Evolutionary conservation across 2,113 vertebrate species (phyloP), one percentile per base, ranked within the genome.

Genomic region (Entomyzon cyanotis): DNA sequence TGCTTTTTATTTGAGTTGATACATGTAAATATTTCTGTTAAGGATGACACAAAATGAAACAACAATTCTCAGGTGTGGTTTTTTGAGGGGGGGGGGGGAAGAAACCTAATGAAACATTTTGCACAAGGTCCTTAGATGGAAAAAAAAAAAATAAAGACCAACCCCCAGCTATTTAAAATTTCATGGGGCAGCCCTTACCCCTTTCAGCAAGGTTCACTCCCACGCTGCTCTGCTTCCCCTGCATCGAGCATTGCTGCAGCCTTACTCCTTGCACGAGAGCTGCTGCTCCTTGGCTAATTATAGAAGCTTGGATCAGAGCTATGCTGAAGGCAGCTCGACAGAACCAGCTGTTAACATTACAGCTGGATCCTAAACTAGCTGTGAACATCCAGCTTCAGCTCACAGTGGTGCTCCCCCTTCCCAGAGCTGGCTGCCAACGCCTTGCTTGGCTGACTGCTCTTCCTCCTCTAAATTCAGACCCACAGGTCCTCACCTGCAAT

Each of bases 321-420:
- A 4, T 1, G 12, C 69, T 44, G 77, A 94, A 91, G 76, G 93
- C 94, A 92, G 93, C 86, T 67, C 71, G 91, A 87, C 86, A 94
- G 93, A 95, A 97, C 83, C 96, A 97, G 96, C 96, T 97, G 95
- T 93, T 95, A 91, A 89, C 92, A 95, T 27, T 41, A 75, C 95
- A 97, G 83, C 95, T 95, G 95, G 90, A 92, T 93, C 52, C 89
- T 18, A 37, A 87, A 65, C 68, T 33, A 71, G 86, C 89, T 81
- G 80, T 44, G 73, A 90, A 47, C 84, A 92, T 60, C 68, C 93
- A 90, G 86, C 89, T 84, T 81, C 5, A 93, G 93, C 60, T 90
- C 3, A 0, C 1, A 0, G 71, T 23, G 62, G 31, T 74, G 91
- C 63, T 31, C 22, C 47, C 58, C 35, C 42, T 56, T 28, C 46